A percentile compares a stretch with the other conserved stretches of the same genome.
Evolutionary conservation across 2,888 invertebrate genomes (phyloP).

Genomic region (Strigamia crassipes): DNA sequence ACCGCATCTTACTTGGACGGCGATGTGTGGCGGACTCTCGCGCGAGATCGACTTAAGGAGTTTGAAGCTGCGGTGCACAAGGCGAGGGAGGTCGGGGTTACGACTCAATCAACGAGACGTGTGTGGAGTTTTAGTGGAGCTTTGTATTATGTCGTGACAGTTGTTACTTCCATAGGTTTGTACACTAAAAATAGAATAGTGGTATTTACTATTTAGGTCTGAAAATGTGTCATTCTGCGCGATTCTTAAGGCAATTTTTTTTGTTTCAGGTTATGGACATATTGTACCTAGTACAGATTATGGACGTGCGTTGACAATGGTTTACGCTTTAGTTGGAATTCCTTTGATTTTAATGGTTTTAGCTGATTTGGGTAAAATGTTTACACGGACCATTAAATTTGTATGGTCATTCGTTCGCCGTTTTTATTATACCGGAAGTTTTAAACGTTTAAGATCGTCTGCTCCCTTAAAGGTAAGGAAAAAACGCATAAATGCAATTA

Average conservation of each 20-base stretch:
- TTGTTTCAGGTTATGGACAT: slow-evolving; percentile 85
- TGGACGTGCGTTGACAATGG: slow-evolving; percentile 84
- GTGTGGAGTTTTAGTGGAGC: slow-evolving; percentile 41
- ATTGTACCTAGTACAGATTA: slow-evolving; percentile 86
- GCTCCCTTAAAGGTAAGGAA: too few species aligned
- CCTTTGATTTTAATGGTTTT: slow-evolving; percentile 92
- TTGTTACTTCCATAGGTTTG: slow-evolving; percentile 31
- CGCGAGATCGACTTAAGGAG: slow-evolving; percentile 75
- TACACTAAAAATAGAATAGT: too few species aligned
- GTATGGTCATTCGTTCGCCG: slow-evolving; percentile 67
- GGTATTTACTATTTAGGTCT: too few species aligned
- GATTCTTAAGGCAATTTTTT: too few species aligned
- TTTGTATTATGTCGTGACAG: slow-evolving; percentile 17
- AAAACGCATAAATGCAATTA: too few species aligned
- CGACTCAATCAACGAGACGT: neutral
- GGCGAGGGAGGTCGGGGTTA: slow-evolving; percentile 80
- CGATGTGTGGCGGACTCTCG: slow-evolving; percentile 76
- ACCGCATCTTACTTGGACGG: slow-evolving; percentile 55
- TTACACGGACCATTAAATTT: slow-evolving; percentile 87
- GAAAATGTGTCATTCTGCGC: too few species aligned
- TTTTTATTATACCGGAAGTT: slow-evolving; percentile 56
- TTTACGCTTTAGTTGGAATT: slow-evolving; percentile 93
- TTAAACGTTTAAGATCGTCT: slow-evolving; percentile 55
- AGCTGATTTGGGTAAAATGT: slow-evolving; percentile 92
- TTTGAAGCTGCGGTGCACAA: slow-evolving; percentile 85